Conservation (phyloP, 2,888 invertebrate genomes). For the Hirudinaria manillensis region DNA sequence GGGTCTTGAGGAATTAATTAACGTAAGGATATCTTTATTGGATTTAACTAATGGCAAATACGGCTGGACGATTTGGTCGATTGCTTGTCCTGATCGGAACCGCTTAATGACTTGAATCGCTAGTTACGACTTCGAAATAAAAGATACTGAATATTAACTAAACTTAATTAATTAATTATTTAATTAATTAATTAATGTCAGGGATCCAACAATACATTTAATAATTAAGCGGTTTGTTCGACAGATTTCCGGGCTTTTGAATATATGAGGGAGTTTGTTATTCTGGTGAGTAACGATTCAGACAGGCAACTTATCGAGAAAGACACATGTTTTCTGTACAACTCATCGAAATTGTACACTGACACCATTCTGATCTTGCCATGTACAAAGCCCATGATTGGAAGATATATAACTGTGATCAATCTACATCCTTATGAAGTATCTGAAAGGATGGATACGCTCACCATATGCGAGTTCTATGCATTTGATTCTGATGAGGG, state of each 20-base stretch:
- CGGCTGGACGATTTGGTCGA: no score
- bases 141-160: no score
- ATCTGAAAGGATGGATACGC: background rate
- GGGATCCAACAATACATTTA: background rate
- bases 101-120: no score
- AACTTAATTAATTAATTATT: background rate
- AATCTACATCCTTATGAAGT: background rate
- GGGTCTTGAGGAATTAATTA: no score
- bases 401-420: constrained; percentile 1
- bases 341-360: background rate
- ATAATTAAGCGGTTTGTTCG: background rate
- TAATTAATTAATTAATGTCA: background rate
- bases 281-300: background rate
- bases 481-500: background rate
- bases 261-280: background rate
- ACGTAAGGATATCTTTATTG: no score
- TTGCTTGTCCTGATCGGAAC: no score
- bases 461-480: background rate
- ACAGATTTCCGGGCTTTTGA: background rate
- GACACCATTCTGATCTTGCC: background rate
- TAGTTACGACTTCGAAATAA: no score
- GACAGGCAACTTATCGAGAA: background rate
- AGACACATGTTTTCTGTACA: background rate
- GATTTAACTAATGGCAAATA: no score
- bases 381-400: background rate